Base-by-base conservation (phyloP, 2,797 vertebrate genomes). In the Lerista edwardsae region DNA sequence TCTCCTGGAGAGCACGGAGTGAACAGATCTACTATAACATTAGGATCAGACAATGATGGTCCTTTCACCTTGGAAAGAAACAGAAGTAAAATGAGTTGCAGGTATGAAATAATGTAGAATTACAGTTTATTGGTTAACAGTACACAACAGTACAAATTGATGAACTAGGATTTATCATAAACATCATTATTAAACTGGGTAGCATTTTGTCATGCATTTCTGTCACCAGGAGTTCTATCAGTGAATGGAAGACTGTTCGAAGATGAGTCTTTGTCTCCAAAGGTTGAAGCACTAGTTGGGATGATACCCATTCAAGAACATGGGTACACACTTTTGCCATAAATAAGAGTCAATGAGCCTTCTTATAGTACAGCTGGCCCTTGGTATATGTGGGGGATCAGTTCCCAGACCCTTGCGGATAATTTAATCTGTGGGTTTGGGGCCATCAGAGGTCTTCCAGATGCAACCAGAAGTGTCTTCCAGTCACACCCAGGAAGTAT, bases 1-100 rank as follows among this genome's bases (percentile, higher is more conserved):
- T 99, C 99, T 0, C 98, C 98, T 3, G 98, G 98, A 90, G 99
- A 99, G 88, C 98, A 99, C 2, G 99, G 99, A 25, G 97, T 99
- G 87, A 97, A 95, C 75, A 99, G 95, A 67, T 98, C 96, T 36
- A 97, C 86, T 8, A 96, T 3, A 0, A 5, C 1, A 83, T 97
- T 94, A 65, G 98, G 96, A 89, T 99, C 94, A n/a, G 93, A 84
- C 79, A 96, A 92, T 2, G 98, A 99, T 79, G 97, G 94, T 44
- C 97, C 98, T 83, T 94, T 95, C 93, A 97, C 98, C 99, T 86
- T 99, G 87, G 21, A 91, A 89, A 36, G 4, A 83, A 88, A 1
- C 89, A 57, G 23, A 83, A 88, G 1, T 89, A 57, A 29, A 55
- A 64, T 19, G 31, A 41, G 62, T 92, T 86, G 73, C 6, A 81